Conservation (phyloP, 2,797 vertebrate genomes). For the Sebastes nivosus region DNA sequence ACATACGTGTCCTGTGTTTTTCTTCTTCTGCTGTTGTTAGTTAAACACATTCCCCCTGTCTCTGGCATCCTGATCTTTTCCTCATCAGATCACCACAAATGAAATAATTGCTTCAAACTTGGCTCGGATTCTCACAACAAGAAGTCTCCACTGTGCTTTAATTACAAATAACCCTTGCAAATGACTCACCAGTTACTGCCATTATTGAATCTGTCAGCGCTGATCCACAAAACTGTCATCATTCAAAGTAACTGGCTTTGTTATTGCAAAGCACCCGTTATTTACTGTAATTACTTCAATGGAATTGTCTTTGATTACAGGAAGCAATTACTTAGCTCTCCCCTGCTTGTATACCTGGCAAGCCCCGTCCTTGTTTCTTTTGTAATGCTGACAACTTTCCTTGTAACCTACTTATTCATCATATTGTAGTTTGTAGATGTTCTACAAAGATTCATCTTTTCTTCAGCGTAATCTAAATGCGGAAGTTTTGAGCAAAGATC, state of each 20-base stretch:
- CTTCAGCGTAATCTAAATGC: conserved; percentile 4
- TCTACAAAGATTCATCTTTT: neutral
- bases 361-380: conserved; percentile 5
- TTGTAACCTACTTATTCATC: conserved; percentile 19
- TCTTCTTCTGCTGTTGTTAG: conserved; percentile 7
- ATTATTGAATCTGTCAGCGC: conserved; percentile 74
- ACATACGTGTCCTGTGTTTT: neutral
- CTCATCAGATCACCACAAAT: conserved; percentile 51
- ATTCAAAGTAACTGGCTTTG: conserved; percentile 55
- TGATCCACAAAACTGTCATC: conserved; percentile 68
- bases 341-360: conserved; percentile 63
- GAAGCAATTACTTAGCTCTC: conserved; percentile 72
- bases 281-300: conserved; percentile 74
- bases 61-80: conserved; percentile 29
- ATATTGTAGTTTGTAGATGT: neutral
- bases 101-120: conserved; percentile 58
- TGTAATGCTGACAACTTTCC: conserved; percentile 36
- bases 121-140: conserved; percentile 51
- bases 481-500: conserved; percentile 45
- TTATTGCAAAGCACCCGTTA: conserved; percentile 61
- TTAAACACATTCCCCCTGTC: conserved; percentile 32
- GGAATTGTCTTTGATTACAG: conserved; percentile 73
- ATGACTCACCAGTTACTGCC: conserved; percentile 67
- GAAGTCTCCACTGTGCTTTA: conserved; percentile 66
- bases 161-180: conserved; percentile 67